A percentile compares a stretch with the other conserved stretches of the same genome.
phyloP scores from a whole-genome alignment of 2,888 invertebrate genomes.

The Polydrusus tereticollis region DNA sequence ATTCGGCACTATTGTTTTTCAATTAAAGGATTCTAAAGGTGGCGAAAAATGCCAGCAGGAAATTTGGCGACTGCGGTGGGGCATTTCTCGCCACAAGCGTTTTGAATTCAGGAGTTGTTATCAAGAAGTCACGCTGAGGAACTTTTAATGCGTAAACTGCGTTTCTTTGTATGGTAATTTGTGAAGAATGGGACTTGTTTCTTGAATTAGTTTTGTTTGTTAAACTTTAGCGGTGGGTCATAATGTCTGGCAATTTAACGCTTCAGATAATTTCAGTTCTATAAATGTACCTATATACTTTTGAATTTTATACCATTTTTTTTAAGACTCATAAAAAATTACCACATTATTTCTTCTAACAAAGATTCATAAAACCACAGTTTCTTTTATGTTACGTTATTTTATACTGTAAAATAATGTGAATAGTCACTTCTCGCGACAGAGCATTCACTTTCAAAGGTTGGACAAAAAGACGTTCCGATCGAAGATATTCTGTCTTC shows the following conservation, averaged over 20 bases:
- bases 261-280: background rate
- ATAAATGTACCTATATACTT: too few species aligned
- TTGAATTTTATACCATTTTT: too few species aligned
- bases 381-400: too few species aligned
- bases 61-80: conserved; percentile 42
- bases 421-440: too few species aligned
- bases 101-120: background rate
- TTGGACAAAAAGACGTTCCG: too few species aligned
- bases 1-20: conserved; percentile 39
- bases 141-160: conserved; percentile 14
- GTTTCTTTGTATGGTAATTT: conserved; percentile 29
- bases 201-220: conserved; percentile 22
- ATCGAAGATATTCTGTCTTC: too few species aligned
- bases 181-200: conserved; percentile 28
- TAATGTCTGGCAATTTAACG: conserved; percentile 10
- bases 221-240: conserved; percentile 14
- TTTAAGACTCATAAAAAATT: too few species aligned
- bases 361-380: too few species aligned
- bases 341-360: too few species aligned
- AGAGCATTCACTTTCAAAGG: too few species aligned
- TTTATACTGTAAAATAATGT: too few species aligned
- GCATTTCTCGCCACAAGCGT: conserved; percentile 39
- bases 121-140: conserved; percentile 23
- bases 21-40: conserved; percentile 33
- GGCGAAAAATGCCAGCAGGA: conserved; percentile 39